Percentiles rank a stretch among this genome's conserved stretches.
phyloP scores from a whole-genome alignment of 2,113 vertebrate genomes.

The Sterrhoptilus dennistouni region DNA sequence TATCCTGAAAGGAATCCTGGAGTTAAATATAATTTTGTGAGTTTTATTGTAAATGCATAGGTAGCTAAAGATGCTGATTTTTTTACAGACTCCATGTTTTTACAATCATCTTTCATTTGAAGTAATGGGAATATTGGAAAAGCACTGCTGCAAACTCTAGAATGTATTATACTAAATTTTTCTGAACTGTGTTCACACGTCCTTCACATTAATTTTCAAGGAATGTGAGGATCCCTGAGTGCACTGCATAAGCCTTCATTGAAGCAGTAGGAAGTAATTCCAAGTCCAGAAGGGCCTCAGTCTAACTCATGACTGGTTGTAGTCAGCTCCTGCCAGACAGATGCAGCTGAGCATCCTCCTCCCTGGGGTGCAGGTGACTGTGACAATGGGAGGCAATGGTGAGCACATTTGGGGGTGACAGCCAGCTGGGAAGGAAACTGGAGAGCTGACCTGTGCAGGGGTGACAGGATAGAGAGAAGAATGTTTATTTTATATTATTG shows the following conservation, averaged over 20 bases:
- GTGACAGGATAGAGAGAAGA: neutral
- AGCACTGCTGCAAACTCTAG: neutral
- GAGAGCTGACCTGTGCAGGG: neutral
- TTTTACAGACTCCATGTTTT: neutral
- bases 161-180: neutral
- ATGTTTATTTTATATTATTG: neutral
- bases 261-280: neutral
- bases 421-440: neutral
- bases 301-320: neutral
- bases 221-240: neutral
- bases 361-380: fast-evolving
- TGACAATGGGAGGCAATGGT: neutral
- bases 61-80: neutral
- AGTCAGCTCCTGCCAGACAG: neutral
- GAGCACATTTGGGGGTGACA: neutral
- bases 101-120: neutral
- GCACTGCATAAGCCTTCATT: neutral
- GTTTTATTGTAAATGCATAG: neutral
- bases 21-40: neutral
- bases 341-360: neutral
- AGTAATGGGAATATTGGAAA: neutral
- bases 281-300: neutral
- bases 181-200: neutral
- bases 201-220: neutral
- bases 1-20: neutral